Evolutionary conservation across 2,113 vertebrate species (phyloP).

Genomic region (Leptobrachium ailaonicum): DNA sequence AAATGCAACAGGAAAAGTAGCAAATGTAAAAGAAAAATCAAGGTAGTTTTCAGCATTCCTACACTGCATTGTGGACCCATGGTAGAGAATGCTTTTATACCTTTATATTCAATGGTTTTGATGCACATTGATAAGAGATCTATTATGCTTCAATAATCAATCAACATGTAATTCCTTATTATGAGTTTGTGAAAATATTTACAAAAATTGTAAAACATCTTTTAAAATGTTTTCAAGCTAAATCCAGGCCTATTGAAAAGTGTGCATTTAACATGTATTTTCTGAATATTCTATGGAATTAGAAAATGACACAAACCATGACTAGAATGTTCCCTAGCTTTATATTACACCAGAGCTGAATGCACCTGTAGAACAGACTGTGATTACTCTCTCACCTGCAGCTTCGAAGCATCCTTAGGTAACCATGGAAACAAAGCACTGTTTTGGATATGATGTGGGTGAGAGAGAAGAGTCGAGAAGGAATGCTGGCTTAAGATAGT

Average conservation of each 20-base stretch:
- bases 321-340: neutral
- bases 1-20: no score
- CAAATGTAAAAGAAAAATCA: no score
- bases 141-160: no score
- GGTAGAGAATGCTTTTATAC: no score
- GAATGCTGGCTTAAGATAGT: neutral
- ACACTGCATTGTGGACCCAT: no score
- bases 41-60: no score
- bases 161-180: no score
- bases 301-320: neutral
- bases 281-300: neutral
- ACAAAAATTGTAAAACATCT: neutral
- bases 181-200: neutral
- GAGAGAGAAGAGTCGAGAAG: neutral
- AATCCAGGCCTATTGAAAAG: neutral
- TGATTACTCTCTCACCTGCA: conserved; percentile 6
- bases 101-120: no score
- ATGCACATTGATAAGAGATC: no score
- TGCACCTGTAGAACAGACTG: conserved; percentile 9
- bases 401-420: neutral
- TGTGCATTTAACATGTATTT: no score
- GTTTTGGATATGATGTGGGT: neutral
- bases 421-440: neutral
- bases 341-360: neutral
- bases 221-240: neutral